Percentiles rank a stretch among this genome's conserved stretches.
Evolutionary conservation across 2,113 vertebrate species (phyloP).

Genomic region (Prunella fulvescens): DNA sequence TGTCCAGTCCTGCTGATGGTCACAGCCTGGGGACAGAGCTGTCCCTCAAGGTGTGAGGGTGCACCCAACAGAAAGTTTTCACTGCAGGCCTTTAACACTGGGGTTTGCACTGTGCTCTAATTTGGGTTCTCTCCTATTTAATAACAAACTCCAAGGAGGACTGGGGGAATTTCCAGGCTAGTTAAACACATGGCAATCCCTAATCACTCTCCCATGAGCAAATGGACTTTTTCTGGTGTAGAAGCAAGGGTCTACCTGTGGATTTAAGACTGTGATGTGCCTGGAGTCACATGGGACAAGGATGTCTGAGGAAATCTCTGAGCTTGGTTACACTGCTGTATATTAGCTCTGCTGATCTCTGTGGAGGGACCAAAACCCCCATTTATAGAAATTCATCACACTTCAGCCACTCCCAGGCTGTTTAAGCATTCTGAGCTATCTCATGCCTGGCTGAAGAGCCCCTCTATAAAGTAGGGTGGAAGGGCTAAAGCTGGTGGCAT

Average conservation of each 20-base stretch:
- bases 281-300: background rate
- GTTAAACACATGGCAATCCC: background rate
- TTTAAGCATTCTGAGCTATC: background rate
- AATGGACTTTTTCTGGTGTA: background rate
- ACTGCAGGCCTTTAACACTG: background rate
- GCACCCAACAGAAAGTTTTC: background rate
- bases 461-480: background rate
- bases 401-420: background rate
- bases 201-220: background rate
- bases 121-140: background rate
- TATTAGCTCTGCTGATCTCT: background rate
- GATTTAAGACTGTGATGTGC: background rate
- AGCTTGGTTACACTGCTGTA: background rate
- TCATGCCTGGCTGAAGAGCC: background rate
- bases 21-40: background rate
- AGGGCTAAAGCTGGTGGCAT: background rate
- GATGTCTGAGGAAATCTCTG: background rate
- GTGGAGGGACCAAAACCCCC: fast-evolving
- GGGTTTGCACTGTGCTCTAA: background rate
- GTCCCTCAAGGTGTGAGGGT: background rate
- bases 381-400: background rate
- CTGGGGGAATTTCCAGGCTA: background rate
- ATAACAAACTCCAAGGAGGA: background rate
- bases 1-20: background rate
- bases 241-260: background rate